phyloP scores from a whole-genome alignment of 92 coral and sea anemone genomes.

The Metridium senile region DNA sequence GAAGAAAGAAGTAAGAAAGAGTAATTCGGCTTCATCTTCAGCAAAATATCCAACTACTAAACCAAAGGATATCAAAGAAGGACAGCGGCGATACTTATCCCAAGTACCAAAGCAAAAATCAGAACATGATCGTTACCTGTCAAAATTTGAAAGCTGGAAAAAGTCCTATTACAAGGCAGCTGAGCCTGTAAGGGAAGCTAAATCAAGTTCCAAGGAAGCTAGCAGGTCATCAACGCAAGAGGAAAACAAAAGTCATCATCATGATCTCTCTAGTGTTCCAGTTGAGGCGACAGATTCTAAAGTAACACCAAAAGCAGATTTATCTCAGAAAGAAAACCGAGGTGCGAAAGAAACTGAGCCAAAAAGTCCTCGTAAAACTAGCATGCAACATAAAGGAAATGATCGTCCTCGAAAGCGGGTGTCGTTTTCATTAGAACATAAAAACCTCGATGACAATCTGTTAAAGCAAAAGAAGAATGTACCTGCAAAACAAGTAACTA shows the following conservation, averaged over 20 bases:
- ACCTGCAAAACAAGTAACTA: background rate
- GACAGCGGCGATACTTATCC: background rate
- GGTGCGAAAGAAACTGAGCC: too few species aligned
- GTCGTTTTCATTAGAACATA: conserved; percentile 20
- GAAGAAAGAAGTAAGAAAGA: background rate
- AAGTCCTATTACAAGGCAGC: background rate
- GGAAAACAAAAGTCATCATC: background rate
- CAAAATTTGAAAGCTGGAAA: conserved; percentile 4
- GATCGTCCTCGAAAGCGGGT: conserved; percentile 25
- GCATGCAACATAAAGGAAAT: conserved; percentile 15
- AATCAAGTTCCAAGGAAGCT: background rate
- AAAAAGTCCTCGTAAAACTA: conserved; percentile 18
- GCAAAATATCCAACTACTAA: background rate
- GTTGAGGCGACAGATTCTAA: too few species aligned
- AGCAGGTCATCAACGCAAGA: background rate
- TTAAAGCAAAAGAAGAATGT: background rate
- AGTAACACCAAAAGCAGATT: too few species aligned
- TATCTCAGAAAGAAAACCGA: too few species aligned
- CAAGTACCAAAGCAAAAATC: background rate
- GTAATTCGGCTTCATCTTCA: background rate
- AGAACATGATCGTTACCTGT: background rate
- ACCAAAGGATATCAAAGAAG: background rate
- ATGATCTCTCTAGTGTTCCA: too few species aligned
- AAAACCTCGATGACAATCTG: background rate
- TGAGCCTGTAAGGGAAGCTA: background rate